These are phyloP conservation scores for Enhydra lutris DNA, from an alignment of 2,113 vertebrate genomes.

Conservation along the genomic window DNA sequence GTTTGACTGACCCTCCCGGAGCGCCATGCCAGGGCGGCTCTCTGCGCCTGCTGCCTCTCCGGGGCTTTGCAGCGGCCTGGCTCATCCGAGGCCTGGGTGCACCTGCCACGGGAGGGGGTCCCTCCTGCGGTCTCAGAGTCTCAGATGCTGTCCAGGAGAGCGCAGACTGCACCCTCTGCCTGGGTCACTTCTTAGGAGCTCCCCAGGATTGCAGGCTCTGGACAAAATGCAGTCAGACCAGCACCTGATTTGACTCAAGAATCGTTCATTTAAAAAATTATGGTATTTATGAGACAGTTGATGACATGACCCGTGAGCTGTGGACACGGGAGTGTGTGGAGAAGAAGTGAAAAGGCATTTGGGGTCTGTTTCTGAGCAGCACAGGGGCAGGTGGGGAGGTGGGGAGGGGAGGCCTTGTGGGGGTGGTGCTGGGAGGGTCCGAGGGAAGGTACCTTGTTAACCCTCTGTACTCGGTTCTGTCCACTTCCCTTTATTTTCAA, in stretches of 20 bases:
- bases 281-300: neutral
- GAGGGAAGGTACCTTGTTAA: neutral
- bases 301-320: neutral
- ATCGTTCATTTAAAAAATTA: neutral
- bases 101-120: neutral
- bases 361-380: neutral
- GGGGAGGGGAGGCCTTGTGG: too few relatives aligned
- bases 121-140: neutral
- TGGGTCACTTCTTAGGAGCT: neutral
- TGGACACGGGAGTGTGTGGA: neutral
- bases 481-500: neutral
- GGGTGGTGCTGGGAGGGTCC: neutral
- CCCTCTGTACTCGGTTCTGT: neutral
- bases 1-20: neutral
- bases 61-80: neutral
- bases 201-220: neutral
- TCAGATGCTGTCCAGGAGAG: neutral
- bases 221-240: neutral
- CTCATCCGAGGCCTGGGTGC: neutral
- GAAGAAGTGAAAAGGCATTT: neutral
- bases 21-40: too few relatives aligned
- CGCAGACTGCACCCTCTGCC: too few relatives aligned
- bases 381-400: neutral
- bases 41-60: neutral
- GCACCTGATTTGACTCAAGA: neutral